Conservation (phyloP, 2,113 vertebrate genomes). For the Centropristis striata region DNA sequence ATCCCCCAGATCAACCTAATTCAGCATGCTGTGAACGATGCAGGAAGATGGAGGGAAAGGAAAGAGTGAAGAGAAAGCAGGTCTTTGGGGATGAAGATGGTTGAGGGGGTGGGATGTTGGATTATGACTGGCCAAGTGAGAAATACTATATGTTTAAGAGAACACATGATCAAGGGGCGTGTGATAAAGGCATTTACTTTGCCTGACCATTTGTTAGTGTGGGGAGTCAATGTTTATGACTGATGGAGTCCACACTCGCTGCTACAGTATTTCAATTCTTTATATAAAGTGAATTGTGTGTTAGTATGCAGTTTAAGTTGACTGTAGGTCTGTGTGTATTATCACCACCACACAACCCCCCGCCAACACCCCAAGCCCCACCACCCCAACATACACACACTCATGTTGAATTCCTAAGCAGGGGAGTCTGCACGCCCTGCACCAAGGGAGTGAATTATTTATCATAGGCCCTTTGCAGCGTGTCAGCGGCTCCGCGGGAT, state of each 20-base stretch:
- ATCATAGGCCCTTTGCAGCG: slow-evolving; percentile 82
- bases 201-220: not conserved
- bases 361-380: slow-evolving; percentile 28
- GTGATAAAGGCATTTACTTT: slow-evolving; percentile 13
- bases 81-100: not conserved
- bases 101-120: not conserved
- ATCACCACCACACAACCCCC: slow-evolving; percentile 23
- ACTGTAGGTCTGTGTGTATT: slow-evolving; percentile 44
- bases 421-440: slow-evolving; percentile 75
- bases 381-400: slow-evolving; percentile 65
- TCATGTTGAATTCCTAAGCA: slow-evolving; percentile 82
- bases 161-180: not conserved
- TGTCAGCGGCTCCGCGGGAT: slow-evolving; percentile 85
- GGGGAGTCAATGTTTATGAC: slow-evolving; percentile 9
- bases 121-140: not conserved
- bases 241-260: slow-evolving; percentile 18
- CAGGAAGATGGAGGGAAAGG: not conserved
- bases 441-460: slow-evolving; percentile 85
- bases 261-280: slow-evolving; percentile 16
- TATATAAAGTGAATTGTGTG: slow-evolving; percentile 22
- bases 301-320: slow-evolving; percentile 30
- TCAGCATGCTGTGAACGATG: slow-evolving; percentile 43
- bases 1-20: slow-evolving; percentile 51
- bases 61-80: not conserved
- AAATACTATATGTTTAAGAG: not conserved